Evolutionary conservation across 2,113 vertebrate species (phyloP).

Genomic region (Callocephalon fimbriatum): DNA sequence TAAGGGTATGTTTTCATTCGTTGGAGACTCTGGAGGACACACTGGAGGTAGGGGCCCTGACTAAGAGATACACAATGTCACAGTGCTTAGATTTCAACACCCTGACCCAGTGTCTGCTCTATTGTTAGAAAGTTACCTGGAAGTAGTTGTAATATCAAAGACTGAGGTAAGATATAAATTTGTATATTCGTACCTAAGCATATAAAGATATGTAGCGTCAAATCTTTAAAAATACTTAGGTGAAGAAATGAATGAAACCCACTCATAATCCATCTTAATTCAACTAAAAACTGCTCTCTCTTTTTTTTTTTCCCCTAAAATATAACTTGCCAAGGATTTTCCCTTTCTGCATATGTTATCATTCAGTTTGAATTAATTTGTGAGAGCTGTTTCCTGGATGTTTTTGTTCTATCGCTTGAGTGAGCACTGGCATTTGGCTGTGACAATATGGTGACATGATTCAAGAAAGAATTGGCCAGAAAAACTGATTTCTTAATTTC

Average conservation of each 20-base stretch:
- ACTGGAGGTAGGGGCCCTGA: background rate
- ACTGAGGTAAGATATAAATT: background rate
- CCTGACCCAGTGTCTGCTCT: background rate
- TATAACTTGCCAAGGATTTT: background rate
- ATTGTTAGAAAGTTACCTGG: background rate
- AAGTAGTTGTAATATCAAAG: background rate
- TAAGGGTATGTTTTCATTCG: background rate
- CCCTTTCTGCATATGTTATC: background rate
- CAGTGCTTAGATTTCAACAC: background rate
- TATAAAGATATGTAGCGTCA: background rate
- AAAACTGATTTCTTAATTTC: slow-evolving; percentile 15
- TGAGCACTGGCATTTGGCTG: background rate
- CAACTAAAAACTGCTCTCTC: background rate
- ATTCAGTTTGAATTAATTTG: background rate
- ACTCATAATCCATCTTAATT: background rate
- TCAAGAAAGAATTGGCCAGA: background rate
- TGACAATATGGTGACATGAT: background rate
- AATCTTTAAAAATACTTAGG: background rate
- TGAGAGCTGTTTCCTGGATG: background rate
- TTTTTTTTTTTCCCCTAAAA: background rate
- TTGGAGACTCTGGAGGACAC: background rate
- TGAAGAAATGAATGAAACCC: background rate
- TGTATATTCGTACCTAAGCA: background rate
- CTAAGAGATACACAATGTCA: background rate
- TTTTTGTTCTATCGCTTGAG: slow-evolving; percentile 2